phyloP scores from a whole-genome alignment of 1,140 invertebrate genomes.

The Sminthurides bifidus region DNA sequence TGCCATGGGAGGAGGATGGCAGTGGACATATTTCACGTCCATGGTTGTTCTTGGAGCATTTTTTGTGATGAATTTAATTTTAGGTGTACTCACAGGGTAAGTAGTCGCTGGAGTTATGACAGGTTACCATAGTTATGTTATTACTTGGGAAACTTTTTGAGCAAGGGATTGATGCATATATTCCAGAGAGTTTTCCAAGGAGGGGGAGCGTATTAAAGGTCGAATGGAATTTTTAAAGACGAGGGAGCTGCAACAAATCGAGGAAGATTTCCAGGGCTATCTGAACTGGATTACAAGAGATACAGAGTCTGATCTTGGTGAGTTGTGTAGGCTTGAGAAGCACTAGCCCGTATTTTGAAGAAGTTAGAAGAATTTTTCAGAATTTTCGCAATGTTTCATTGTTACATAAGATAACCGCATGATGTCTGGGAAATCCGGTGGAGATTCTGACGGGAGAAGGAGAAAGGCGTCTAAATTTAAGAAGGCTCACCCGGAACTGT shows the following conservation, averaged over 20 bases:
- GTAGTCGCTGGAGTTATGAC: not conserved
- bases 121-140: not conserved
- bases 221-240: slow-evolving; percentile 97
- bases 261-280: slow-evolving; percentile 94
- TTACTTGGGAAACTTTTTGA: not conserved
- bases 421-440: not conserved
- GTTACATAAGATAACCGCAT: not conserved
- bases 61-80: slow-evolving; percentile 99
- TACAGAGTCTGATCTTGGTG: slow-evolving; percentile 81
- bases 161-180: slow-evolving; percentile 19
- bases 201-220: slow-evolving; percentile 97
- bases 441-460: too few species aligned
- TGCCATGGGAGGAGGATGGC: slow-evolving; percentile 89
- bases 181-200: slow-evolving; percentile 96
- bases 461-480: not conserved
- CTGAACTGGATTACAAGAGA: slow-evolving; percentile 99
- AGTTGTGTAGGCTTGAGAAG: too few species aligned
- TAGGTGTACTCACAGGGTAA: slow-evolving; percentile 97
- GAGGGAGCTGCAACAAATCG: slow-evolving; percentile 94
- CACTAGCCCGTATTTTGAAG: too few species aligned
- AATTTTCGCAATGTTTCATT: not conserved
- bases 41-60: slow-evolving; percentile 98
- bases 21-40: slow-evolving; percentile 97
- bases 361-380: slow-evolving; percentile 47
- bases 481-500: too few species aligned